Evolutionary conservation across 1,140 invertebrate species (phyloP).

Genomic region (Zaprionus capensis): DNA sequence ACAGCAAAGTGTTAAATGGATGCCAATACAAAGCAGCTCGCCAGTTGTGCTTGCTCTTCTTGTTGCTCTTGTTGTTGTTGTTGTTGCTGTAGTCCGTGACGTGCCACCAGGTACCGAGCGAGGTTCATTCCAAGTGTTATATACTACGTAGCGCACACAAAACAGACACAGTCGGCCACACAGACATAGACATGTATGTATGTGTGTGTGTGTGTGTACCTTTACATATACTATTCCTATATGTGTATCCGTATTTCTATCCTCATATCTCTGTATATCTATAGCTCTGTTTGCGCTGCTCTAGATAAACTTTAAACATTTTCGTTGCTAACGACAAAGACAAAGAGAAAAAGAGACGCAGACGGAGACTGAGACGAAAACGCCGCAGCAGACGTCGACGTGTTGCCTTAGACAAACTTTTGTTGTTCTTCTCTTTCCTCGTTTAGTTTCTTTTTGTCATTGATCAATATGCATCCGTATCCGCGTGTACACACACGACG

Average conservation of each 20-base stretch:
- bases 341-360: background rate
- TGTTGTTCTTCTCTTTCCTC: background rate
- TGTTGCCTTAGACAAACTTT: constrained; percentile 3
- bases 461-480: constrained; percentile 68
- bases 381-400: background rate
- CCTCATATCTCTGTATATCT: constrained; percentile 36
- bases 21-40: constrained; percentile 69
- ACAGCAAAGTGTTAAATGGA: constrained; percentile 81
- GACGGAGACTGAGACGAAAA: background rate
- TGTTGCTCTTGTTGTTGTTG: constrained; percentile 5
- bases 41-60: constrained; percentile 39
- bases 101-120: constrained; percentile 63
- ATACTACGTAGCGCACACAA: constrained; percentile 25
- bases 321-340: constrained; percentile 27
- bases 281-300: constrained; percentile 37
- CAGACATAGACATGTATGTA: background rate
- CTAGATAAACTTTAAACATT: constrained; percentile 59
- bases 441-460: constrained; percentile 48
- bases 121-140: constrained; percentile 61
- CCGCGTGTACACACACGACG: constrained; percentile 35
- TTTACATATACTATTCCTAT: constrained; percentile 21
- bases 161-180: background rate
- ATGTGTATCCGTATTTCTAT: constrained; percentile 20
- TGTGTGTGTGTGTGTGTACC: constrained; percentile 8
- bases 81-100: constrained; percentile 22